Conservation (phyloP, 2,888 invertebrate genomes). For the Phlogophora meticulosa region DNA sequence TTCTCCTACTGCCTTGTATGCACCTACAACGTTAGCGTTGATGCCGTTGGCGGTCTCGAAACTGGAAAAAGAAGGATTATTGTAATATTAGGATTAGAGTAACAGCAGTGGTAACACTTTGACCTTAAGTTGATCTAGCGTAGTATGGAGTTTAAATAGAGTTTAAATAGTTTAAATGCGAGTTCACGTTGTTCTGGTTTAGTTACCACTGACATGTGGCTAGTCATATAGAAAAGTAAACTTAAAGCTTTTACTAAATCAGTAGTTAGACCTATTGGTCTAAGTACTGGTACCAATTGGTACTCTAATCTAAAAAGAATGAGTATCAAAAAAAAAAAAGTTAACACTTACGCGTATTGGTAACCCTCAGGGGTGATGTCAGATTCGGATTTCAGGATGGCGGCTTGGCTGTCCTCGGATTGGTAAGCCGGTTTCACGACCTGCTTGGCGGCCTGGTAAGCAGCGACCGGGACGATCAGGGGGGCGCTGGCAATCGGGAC, state of each 20-base stretch:
- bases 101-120: background rate
- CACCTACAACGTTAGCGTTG: slow-evolving; percentile 87
- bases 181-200: no score
- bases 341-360: slow-evolving; percentile 69
- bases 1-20: slow-evolving; percentile 83
- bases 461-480: slow-evolving; percentile 16
- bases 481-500: background rate
- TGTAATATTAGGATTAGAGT: background rate
- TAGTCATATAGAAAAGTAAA: background rate
- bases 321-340: background rate
- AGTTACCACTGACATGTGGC: no score
- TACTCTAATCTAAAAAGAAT: background rate
- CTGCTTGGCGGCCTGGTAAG: slow-evolving; percentile 32
- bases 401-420: slow-evolving; percentile 64
- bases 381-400: slow-evolving; percentile 66
- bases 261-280: no score
- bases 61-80: slow-evolving; percentile 71
- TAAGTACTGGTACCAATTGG: no score
- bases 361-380: slow-evolving; percentile 70
- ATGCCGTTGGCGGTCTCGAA: slow-evolving; percentile 92
- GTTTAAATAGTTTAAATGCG: no score
- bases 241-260: no score
- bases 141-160: no score
- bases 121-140: background rate
- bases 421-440: slow-evolving; percentile 38